Percentiles rank a stretch among this genome's conserved stretches.
These are phyloP conservation scores for Paramormyrops hopkinsi DNA, from an alignment of 2,797 vertebrate genomes.

Conservation along the genomic window DNA sequence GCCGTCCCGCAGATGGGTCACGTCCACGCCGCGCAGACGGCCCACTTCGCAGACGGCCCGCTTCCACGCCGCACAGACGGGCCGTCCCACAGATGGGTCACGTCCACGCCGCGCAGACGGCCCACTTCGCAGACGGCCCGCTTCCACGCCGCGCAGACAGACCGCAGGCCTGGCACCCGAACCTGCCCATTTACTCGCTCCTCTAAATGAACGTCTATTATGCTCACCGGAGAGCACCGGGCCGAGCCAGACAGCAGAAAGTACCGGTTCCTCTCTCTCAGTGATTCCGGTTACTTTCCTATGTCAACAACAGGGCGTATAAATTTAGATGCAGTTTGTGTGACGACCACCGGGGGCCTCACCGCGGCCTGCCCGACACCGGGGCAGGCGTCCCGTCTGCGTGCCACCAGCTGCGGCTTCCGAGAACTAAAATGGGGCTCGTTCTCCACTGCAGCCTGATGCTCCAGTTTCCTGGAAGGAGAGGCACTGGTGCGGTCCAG, in stretches of 20 bases:
- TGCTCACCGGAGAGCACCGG: constrained; percentile 40
- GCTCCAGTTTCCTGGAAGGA: not conserved
- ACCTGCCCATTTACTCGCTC: constrained; percentile 58
- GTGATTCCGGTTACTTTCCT: constrained; percentile 44
- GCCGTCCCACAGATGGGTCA: not conserved
- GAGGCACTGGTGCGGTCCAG: not conserved
- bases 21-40: too few relatives aligned
- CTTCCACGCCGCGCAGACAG: constrained; percentile 51
- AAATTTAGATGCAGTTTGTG: constrained; percentile 48
- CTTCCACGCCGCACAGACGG: too few relatives aligned
- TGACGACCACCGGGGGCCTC: constrained; percentile 37
- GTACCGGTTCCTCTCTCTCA: constrained; percentile 29
- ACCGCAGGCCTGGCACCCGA: constrained; percentile 51
- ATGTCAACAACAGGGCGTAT: constrained; percentile 47
- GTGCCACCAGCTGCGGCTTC: constrained; percentile 23
- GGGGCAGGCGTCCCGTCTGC: constrained; percentile 2
- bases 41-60: too few relatives aligned
- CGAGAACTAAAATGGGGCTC: not conserved
- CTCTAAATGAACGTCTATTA: constrained; percentile 53
- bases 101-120: constrained; percentile 47
- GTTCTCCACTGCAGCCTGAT: not conserved
- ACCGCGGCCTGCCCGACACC: constrained; percentile 11
- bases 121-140: constrained; percentile 7
- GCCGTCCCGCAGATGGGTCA: too few relatives aligned
- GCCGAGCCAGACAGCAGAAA: constrained; percentile 40